Base-by-base conservation (phyloP, 2,888 invertebrate genomes). In the Eristalis arbustorum region DNA sequence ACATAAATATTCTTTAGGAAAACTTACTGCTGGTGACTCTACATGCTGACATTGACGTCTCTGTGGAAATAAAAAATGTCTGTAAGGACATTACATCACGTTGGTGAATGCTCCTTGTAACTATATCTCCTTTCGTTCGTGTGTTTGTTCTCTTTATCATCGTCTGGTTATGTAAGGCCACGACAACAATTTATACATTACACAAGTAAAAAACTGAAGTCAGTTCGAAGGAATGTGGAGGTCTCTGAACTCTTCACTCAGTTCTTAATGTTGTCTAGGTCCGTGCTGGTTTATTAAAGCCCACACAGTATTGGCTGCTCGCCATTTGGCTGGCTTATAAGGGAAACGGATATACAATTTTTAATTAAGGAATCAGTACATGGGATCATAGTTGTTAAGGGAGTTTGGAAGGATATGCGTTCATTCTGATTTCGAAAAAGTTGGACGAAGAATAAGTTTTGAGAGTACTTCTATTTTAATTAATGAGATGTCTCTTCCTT, bases 11-110 rank as follows among this genome's bases (percentile, higher is more conserved):
- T 71, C 69, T 1, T 64, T 82, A 66, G 74, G 69, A 85, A 77
- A 77, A 66, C 78, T 73, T 49, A 22, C 56, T 84, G 80, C 76
- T 84, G 80, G 67, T 80, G 74, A 62, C 63, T 67, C 23, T 63
- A 62, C 77, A 82, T 85, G 82, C 82, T 85, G 85, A 85, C 85
- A 78, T 82, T 85, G 85, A 85, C 82, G 82, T 77, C 74, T 62
- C 34, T 74, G 73, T 74, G 85, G 81, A 81, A 67, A 81, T 64
- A 68, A 40, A 62, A 82, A 49, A 18, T 18, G 18, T 49, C 49
- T 49, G 49, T 18, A 49, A 82, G 69, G 82, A 78, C 77, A 85
- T 85, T 85, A 77, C 82, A 78, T 85, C 85, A 76, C 69, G 69
- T 66, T 76, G 75, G 63, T 73, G 64, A 59, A 28, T 34, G 28